Evolutionary conservation across 2,797 vertebrate species (phyloP), one percentile per base, ranked within the genome.

Genomic region (Ctenosaura bakeri): DNA sequence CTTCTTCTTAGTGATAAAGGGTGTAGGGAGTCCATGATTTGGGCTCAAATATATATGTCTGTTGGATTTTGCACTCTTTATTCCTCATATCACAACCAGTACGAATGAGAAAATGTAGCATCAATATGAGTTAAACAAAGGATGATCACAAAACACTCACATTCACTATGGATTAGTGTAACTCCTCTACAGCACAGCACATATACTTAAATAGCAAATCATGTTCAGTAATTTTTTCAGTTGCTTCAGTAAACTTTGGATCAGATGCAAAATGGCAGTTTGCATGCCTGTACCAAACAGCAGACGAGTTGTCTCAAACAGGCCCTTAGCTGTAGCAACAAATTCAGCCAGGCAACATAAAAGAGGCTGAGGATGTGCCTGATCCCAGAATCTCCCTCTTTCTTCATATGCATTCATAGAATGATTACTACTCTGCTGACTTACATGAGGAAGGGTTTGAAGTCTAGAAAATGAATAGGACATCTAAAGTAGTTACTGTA

Each of bases 61-160:
- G 87, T 71, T 88, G 90, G 91, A 93, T 90, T 62, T 56, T 26
- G 85, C 83, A 42, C 71, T 56, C 0, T 6, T 66, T 4, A 35
- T 24, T 32, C 89, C 73, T 92, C 0, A 0, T 88, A 85, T 77
- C 90, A 92, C 93, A 94, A 92, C 93, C 1, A 0, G 69, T 91
- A 89, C 62, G 94, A 95, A 95, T 95, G 93, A 88, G 91, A 91
- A 89, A 81, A 86, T 62, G 42, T 73, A 90, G 69, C 12, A 91
- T 22, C 22, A 90, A 71, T 89, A 84, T 73, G 50, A 54, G 80
- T 2, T 76, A 89, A 90, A 85, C 38, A 52, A 85, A 92, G 88
- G 76, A 56, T 94, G 89, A 92, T 50, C 76, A 0, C 46, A 82
- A 91, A 89, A 42, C 32, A 74, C 22, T 38, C 91, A 66, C 64